Evolutionary conservation across 2,797 vertebrate species (phyloP).

Genomic region (Eutrigla gurnardus): DNA sequence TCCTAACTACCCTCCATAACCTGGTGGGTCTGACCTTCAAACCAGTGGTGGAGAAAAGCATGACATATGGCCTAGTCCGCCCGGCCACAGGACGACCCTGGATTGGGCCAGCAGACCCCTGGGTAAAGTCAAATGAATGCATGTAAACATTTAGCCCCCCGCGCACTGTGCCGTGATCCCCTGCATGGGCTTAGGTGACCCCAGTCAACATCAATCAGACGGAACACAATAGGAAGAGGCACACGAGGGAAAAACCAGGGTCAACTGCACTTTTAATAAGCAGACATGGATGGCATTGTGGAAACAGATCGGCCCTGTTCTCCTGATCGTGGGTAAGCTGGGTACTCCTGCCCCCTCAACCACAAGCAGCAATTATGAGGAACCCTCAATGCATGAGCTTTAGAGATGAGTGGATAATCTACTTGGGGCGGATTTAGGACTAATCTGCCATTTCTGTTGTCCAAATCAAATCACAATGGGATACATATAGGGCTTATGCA

Average conservation of each 20-base stretch:
- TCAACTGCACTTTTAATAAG: conserved; percentile 79
- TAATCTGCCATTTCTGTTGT: conserved; percentile 83
- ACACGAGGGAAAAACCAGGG: conserved; percentile 69
- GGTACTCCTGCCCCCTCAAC: conserved; percentile 68
- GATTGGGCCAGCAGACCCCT: conserved; percentile 57
- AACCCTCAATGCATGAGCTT: conserved; percentile 81
- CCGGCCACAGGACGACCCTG: conserved; percentile 16
- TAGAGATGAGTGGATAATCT: conserved; percentile 87
- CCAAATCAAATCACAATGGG: conserved; percentile 80
- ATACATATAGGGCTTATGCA: conserved; percentile 70
- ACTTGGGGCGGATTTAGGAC: conserved; percentile 77
- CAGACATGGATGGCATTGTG: conserved; percentile 69
- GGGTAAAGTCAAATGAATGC: conserved; percentile 83
- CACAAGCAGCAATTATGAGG: conserved; percentile 77
- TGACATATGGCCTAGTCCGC: conserved; percentile 65
- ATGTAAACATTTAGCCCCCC: conserved; percentile 84
- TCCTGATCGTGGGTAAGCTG: conserved; percentile 67
- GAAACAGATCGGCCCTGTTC: conserved; percentile 64
- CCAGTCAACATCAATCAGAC: conserved; percentile 83
- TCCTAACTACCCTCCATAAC: conserved; percentile 60
- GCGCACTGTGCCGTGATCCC: conserved; percentile 73
- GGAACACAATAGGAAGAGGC: conserved; percentile 78
- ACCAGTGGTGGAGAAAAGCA: conserved; percentile 48
- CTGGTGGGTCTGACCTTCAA: conserved; percentile 60
- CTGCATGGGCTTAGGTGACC: conserved; percentile 79